Percentiles rank a stretch among this genome's conserved stretches.
Evolutionary conservation across 2,888 invertebrate genomes (phyloP).

Genomic region (Koerneria pararmatus): DNA sequence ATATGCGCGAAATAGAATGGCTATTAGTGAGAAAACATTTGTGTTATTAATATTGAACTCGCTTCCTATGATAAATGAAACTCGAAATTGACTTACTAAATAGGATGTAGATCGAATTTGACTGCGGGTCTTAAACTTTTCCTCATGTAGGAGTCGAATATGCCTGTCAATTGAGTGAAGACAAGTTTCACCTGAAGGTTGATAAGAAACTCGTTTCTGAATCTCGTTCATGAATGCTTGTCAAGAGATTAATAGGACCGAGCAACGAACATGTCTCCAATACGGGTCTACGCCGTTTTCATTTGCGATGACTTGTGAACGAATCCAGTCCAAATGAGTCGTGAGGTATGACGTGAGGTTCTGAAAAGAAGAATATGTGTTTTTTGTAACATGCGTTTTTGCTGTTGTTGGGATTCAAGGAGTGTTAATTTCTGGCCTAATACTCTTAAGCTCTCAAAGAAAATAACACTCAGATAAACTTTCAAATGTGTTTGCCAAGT

Average conservation of each 20-base stretch:
- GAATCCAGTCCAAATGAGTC: slow-evolving; percentile 50
- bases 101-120: slow-evolving; percentile 47
- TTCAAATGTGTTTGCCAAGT: too few species aligned
- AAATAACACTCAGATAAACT: too few species aligned
- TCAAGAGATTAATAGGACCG: neutral
- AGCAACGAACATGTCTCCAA: slow-evolving; percentile 42
- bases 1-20: too few species aligned
- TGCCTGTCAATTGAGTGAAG: slow-evolving; percentile 55
- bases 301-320: slow-evolving; percentile 34
- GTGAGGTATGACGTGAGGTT: too few species aligned
- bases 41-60: slow-evolving; percentile 10
- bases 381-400: too few species aligned
- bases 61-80: neutral
- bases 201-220: too few species aligned
- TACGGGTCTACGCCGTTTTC: slow-evolving; percentile 39
- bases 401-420: too few species aligned
- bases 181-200: slow-evolving; percentile 51
- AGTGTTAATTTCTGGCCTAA: too few species aligned
- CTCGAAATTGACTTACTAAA: slow-evolving; percentile 47
- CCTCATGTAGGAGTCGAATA: slow-evolving; percentile 48
- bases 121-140: slow-evolving; percentile 44
- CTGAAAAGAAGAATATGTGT: too few species aligned
- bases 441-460: too few species aligned
- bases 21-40: too few species aligned
- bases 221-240: neutral